Conservation (phyloP, 2,113 vertebrate species). For the Taurulus bubalis region DNA sequence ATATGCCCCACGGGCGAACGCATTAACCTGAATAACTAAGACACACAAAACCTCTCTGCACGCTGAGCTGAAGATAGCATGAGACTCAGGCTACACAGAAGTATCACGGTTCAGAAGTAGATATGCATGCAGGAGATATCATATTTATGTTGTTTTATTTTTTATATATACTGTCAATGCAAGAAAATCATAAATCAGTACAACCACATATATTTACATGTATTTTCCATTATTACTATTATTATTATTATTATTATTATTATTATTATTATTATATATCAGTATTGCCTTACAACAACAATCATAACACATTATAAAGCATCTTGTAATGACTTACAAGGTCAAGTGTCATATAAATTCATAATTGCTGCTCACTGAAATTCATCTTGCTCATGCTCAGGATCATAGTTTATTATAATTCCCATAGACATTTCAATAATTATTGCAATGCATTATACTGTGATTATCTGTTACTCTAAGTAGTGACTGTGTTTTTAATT, state of each 20-base stretch:
- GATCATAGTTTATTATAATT: background rate
- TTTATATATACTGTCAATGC: background rate
- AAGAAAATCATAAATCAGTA: background rate
- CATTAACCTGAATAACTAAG: constrained; percentile 80
- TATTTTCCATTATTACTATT: background rate
- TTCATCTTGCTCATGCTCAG: background rate
- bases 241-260: background rate
- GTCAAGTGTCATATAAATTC: too few species aligned
- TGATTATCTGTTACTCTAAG: background rate
- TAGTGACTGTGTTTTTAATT: background rate
- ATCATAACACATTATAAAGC: background rate
- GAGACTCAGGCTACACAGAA: constrained; percentile 23
- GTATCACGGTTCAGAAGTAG: constrained; percentile 14
- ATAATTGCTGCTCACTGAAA: background rate
- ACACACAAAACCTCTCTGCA: constrained; percentile 57
- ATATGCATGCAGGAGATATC: constrained; percentile 13
- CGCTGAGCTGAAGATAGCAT: constrained; percentile 59
- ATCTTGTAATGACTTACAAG: background rate
- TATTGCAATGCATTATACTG: background rate
- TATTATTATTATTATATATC: background rate
- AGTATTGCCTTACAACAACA: background rate
- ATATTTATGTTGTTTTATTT: constrained; percentile 8
- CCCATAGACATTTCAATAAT: background rate
- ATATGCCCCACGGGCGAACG: constrained; percentile 66
- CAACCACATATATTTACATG: background rate